Percentiles rank a stretch among this genome's conserved stretches.
phyloP scores from a whole-genome alignment of 2,113 vertebrate genomes.

The Tupaia tana region DNA sequence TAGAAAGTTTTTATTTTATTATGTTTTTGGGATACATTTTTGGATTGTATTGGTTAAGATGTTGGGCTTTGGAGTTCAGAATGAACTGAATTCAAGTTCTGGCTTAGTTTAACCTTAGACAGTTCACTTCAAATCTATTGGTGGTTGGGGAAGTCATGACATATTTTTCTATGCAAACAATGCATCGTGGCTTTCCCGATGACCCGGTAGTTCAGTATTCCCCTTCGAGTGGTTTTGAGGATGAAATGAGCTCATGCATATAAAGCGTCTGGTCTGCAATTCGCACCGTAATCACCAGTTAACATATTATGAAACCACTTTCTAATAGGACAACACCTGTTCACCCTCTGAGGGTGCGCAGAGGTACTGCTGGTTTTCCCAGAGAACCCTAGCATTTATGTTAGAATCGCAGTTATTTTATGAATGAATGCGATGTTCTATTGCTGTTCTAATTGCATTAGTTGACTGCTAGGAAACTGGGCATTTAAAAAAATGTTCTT shows the following conservation, averaged over 20 bases:
- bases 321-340: neutral
- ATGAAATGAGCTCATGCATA: neutral
- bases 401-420: neutral
- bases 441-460: conserved; percentile 12
- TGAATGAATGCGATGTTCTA: neutral
- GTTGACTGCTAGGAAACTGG: neutral
- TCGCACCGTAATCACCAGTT: neutral
- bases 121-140: neutral
- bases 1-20: conserved; percentile 12
- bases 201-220: neutral
- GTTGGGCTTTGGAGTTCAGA: conserved; percentile 12
- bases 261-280: neutral
- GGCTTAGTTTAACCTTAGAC: neutral
- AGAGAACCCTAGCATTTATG: neutral
- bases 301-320: neutral
- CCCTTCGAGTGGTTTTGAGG: neutral
- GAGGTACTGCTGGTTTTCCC: neutral
- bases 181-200: no score
- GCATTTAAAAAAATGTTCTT: neutral
- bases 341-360: neutral
- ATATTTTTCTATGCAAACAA: no score
- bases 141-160: no score
- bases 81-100: neutral
- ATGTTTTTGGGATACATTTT: neutral
- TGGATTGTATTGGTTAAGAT: neutral